Conservation (phyloP, 2,797 vertebrate genomes). For the Parauchenoglanis ngamensis region DNA sequence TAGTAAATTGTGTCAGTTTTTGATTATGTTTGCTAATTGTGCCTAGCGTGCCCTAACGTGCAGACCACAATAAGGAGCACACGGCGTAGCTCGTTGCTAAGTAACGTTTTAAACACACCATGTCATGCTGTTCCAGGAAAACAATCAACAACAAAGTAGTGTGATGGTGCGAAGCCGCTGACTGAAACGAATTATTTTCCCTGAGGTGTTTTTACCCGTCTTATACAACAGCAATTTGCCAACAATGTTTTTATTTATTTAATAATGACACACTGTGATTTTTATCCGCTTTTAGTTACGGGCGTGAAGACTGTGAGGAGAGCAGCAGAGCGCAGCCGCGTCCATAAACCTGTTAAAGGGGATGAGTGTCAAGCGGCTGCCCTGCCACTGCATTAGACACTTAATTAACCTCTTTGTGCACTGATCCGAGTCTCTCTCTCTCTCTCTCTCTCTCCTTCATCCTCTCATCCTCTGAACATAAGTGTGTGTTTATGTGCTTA, state of each 20-base stretch:
- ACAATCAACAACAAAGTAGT: neutral
- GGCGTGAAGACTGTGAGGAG: conserved; percentile 58
- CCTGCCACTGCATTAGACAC: conserved; percentile 68
- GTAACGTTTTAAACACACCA: neutral
- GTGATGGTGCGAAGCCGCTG: neutral
- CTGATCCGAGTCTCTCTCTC: conserved; percentile 54
- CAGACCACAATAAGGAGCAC: neutral
- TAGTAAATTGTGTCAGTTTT: neutral
- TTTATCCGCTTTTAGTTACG: conserved; percentile 8
- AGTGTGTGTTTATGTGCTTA: conserved; percentile 32
- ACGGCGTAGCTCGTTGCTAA: neutral
- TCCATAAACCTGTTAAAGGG: conserved; percentile 68
- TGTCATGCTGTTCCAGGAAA: neutral
- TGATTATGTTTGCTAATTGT: neutral
- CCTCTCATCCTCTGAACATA: conserved; percentile 14
- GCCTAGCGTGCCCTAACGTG: neutral
- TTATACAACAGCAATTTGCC: neutral
- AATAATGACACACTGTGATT: neutral
- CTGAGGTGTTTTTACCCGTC: neutral
- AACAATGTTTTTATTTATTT: neutral
- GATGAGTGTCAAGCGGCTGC: conserved; percentile 67
- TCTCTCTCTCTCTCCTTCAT: conserved; percentile 23
- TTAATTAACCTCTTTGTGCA: conserved; percentile 74
- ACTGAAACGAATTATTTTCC: neutral
- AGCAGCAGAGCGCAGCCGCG: conserved; percentile 57